A percentile compares a stretch with the other conserved stretches of the same genome.
phyloP scores from a whole-genome alignment of 2,888 invertebrate species.

The Archaeoteleia sp. region DNA sequence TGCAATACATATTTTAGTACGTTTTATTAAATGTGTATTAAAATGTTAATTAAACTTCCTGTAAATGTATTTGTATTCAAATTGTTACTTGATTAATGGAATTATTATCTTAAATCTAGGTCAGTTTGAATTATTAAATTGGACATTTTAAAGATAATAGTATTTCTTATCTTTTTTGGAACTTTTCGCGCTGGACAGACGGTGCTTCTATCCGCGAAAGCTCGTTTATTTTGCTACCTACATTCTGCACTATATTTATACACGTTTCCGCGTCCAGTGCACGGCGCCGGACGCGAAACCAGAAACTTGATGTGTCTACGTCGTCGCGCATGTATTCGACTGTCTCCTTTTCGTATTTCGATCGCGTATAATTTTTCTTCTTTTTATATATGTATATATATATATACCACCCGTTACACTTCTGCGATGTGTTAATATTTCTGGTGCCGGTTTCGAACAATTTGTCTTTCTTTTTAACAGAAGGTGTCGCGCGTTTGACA shows the following conservation, averaged over 20 bases:
- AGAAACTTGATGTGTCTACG: conserved; percentile 53
- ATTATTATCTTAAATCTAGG: too few relatives aligned
- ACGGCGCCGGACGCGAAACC: conserved; percentile 52
- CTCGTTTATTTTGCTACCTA: conserved; percentile 45
- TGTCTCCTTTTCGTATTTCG: conserved; percentile 43
- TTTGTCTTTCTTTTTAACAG: conserved; percentile 46
- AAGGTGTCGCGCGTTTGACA: conserved; percentile 44
- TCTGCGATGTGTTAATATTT: conserved; percentile 39
- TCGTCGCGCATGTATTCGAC: conserved; percentile 39
- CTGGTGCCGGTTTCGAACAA: conserved; percentile 25
- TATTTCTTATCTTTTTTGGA: conserved; percentile 14
- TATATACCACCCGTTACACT: conserved; percentile 32
- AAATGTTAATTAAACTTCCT: too few relatives aligned
- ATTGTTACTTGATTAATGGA: too few relatives aligned
- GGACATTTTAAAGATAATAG: too few relatives aligned
- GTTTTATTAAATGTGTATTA: too few relatives aligned
- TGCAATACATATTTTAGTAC: too few relatives aligned
- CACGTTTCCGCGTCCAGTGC: conserved; percentile 64
- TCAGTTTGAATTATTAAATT: too few relatives aligned
- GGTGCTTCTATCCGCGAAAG: conserved; percentile 30
- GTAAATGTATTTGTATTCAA: too few relatives aligned
- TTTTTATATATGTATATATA: neutral
- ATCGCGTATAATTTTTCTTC: conserved; percentile 17
- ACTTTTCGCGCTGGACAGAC: conserved; percentile 12
- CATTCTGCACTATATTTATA: conserved; percentile 65